Evolutionary conservation across 2,888 invertebrate species (phyloP), one percentile per base, ranked within the genome.

Genomic region (Coelogynopora nodosa): DNA sequence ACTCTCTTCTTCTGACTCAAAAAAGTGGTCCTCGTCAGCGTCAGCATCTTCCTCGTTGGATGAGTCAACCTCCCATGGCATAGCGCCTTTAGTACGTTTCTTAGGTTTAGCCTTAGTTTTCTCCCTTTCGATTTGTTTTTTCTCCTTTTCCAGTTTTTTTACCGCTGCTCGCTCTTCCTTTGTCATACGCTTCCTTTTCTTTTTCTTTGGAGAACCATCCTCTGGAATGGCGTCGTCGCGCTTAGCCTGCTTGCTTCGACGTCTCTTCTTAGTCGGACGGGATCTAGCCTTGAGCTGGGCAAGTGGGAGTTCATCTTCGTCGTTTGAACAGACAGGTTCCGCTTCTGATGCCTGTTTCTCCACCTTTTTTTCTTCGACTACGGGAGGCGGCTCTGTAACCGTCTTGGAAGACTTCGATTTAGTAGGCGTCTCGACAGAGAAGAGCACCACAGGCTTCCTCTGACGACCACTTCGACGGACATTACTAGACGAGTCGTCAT

Each of bases 381-480:
- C 5, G 5, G 2, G 5, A 80, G 23, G 28, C 2, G 80, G 2
- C 23, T 2, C 18, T 5, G 49, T 49, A 10, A 49, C 49, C 49
- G 18, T 5, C 26, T n/a, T 1, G 49, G 13, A 10, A 2, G 84
- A 2, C 26, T n/a, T 31, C 23, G 30, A 31, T 10, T 31, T 49
- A 10, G 49, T 10, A 5, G 29, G 29, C 1, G 49, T 31, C 13
- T 84, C 85, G 5, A 67, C n/a, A 2, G 87, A 30, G 67, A 87
- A 87, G 2, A 86, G 31, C 30, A 18, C 67, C 2, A 87, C 87
- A 27, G 87, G 85, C 31, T 87, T 87, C 30, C 87, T 27, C 27
- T 31, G n/a, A n/a, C 87, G 74, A 28, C 85, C 87, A 67, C 87
- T 87, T 67, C 87, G n/a, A 49, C 87, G 84, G 18, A 84, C 31